A percentile compares a stretch with the other conserved stretches of the same genome.
Conservation (phyloP, 1,140 invertebrate species). For the Drosophila mayri region DNA sequence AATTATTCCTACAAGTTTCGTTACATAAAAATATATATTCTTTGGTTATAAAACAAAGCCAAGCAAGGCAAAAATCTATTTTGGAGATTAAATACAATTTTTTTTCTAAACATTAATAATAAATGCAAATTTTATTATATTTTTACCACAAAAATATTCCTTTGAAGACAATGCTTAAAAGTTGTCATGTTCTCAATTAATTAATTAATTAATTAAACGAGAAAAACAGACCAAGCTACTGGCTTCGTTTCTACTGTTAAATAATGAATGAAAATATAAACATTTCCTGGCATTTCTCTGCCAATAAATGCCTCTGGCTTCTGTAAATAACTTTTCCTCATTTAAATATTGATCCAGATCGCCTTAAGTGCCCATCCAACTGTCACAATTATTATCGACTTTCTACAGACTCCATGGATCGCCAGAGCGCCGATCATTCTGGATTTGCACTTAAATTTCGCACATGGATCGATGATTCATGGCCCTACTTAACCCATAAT, state of each 20-base stretch:
- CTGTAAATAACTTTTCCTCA: slow-evolving; percentile 31
- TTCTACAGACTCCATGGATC: slow-evolving; percentile 48
- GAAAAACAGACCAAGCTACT: too few relatives aligned
- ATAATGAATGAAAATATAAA: slow-evolving; percentile 5
- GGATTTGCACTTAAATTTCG: slow-evolving; percentile 9
- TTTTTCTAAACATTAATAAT: too few relatives aligned
- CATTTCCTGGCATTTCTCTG: slow-evolving; percentile 12
- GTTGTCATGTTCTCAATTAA: too few relatives aligned
- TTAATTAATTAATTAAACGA: neutral
- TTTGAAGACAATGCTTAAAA: too few relatives aligned
- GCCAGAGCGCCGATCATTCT: slow-evolving; percentile 11
- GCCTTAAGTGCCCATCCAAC: slow-evolving; percentile 27
- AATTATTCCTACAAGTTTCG: neutral
- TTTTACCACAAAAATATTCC: too few relatives aligned
- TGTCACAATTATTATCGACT: slow-evolving; percentile 41
- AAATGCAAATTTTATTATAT: too few relatives aligned
- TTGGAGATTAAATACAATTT: too few relatives aligned
- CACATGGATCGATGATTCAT: slow-evolving; percentile 15
- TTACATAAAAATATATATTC: neutral
- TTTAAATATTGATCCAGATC: slow-evolving; percentile 36
- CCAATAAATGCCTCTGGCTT: slow-evolving; percentile 2
- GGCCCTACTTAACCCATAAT: slow-evolving; percentile 4
- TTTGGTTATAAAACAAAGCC: neutral
- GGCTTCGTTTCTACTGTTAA: too few relatives aligned
- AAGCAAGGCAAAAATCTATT: too few relatives aligned